Evolutionary conservation across 2,888 invertebrate species (phyloP), one percentile per base, ranked within the genome.

Genomic region (Pristionchus fissidentatus): DNA sequence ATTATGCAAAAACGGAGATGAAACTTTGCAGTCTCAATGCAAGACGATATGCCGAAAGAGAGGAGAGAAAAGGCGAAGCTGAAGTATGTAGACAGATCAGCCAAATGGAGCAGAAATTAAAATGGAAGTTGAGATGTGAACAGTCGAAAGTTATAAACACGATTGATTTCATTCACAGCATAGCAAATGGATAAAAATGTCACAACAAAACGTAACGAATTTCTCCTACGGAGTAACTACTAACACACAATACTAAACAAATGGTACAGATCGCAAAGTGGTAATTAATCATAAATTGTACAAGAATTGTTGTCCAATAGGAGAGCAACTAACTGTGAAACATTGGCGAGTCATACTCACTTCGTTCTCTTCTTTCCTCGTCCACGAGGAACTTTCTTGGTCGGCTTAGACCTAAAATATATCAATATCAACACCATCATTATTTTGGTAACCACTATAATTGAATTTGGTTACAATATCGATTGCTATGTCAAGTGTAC

Each of bases 1-100:
- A n/a, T 26, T 73, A 73, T 32, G 73, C 73, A 41, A 73, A 73
- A 13, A 43, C 32, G 41, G 43, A 73, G n/a, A n/a, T 73, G 1
- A 13, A 73, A 1, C 35, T 73, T 22, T 22, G 32, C 26, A 43
- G 73, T 43, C 41, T 26, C 15, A 43, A 43, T 13, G 41, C 73
- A 41, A 73, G 43, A 41, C 38, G 41, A 43, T 43, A 73, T 26
- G 41, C 41, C 22, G 43, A 73, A 43, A 26, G n/a, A n/a, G 73
- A 73, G n/a, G 73, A 73, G 43, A 73, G 26, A 13, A n/a, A 73
- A 19, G 10, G 41, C 26, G 26, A 43, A 62, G 62, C 32, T 19
- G 62, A 62, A 35, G 13, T 62, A 35, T 32, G n/a, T n/a, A 43
- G 43, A 26, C 41, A 73, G 32, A 41, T 26, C 26, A 43, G 41